Evolutionary conservation across 2,113 vertebrate species (phyloP).

Genomic region (Sialia sialis): DNA sequence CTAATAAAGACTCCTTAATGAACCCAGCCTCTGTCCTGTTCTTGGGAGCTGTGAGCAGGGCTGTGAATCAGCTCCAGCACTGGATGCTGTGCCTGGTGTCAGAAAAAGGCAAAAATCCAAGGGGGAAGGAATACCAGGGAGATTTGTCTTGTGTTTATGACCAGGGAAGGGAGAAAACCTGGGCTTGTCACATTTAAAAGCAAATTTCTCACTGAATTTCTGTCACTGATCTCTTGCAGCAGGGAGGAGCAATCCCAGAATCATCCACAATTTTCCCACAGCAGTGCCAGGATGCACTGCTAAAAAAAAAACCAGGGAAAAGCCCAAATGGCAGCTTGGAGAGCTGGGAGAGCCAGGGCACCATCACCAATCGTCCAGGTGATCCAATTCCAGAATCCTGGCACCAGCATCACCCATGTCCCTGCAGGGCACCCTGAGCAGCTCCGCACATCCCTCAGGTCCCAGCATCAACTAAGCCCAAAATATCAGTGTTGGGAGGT

Average conservation of each 20-base stretch:
- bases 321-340: not conserved
- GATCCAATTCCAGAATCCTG: not conserved
- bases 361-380: accelerated
- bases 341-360: not conserved
- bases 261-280: not conserved
- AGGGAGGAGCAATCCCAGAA: accelerated
- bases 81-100: accelerated
- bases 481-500: not conserved
- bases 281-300: too few species aligned
- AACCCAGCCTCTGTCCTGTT: not conserved
- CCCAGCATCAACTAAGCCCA: not conserved
- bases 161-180: not conserved
- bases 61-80: not conserved
- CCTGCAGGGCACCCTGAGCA: not conserved
- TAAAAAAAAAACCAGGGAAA: not conserved
- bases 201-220: not conserved
- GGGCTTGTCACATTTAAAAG: not conserved
- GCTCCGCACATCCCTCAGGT: not conserved
- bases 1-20: not conserved
- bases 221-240: accelerated
- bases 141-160: accelerated
- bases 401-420: not conserved
- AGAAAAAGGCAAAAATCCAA: not conserved
- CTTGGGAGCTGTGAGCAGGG: not conserved
- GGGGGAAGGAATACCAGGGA: accelerated